phyloP scores from a whole-genome alignment of 2,888 invertebrate genomes.

The Oscheius onirici region DNA sequence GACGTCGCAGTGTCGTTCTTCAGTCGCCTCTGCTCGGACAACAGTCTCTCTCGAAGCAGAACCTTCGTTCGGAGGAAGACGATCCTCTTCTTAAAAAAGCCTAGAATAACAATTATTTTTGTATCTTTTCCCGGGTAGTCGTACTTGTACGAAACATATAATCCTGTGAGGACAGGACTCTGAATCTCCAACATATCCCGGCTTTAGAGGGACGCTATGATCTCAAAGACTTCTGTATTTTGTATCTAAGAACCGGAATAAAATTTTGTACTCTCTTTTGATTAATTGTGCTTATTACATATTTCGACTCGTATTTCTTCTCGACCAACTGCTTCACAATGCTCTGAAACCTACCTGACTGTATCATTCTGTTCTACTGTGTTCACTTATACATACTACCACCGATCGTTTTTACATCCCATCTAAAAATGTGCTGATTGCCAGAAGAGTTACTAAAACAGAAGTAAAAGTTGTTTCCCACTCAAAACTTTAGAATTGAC shows the following conservation, averaged over 20 bases:
- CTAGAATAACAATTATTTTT: background rate
- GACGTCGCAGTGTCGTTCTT: conserved; percentile 44
- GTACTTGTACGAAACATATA: background rate
- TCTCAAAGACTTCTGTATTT: conserved; percentile 5
- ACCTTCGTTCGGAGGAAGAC: conserved; percentile 24
- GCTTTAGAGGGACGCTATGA: background rate
- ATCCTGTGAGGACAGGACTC: background rate
- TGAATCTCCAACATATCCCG: conserved; percentile 2
- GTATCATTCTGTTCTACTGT: too few relatives aligned
- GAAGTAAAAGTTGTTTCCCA: too few relatives aligned
- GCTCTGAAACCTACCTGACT: too few relatives aligned
- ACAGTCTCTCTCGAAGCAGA: conserved; percentile 14
- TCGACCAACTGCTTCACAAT: too few relatives aligned
- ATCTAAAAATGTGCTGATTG: too few relatives aligned
- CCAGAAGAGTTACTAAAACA: too few relatives aligned
- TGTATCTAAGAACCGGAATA: background rate
- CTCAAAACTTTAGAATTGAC: too few relatives aligned
- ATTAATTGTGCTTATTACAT: too few relatives aligned
- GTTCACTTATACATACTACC: too few relatives aligned
- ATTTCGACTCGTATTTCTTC: too few relatives aligned
- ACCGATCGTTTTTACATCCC: too few relatives aligned
- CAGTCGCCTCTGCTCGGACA: conserved; percentile 36
- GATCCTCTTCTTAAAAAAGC: conserved; percentile 9
- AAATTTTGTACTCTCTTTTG: too few relatives aligned
- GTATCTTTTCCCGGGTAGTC: background rate